Evolutionary conservation across 1,140 invertebrate genomes (phyloP), one percentile per base, ranked within the genome.

Genomic region (Drosophila athabasca): DNA sequence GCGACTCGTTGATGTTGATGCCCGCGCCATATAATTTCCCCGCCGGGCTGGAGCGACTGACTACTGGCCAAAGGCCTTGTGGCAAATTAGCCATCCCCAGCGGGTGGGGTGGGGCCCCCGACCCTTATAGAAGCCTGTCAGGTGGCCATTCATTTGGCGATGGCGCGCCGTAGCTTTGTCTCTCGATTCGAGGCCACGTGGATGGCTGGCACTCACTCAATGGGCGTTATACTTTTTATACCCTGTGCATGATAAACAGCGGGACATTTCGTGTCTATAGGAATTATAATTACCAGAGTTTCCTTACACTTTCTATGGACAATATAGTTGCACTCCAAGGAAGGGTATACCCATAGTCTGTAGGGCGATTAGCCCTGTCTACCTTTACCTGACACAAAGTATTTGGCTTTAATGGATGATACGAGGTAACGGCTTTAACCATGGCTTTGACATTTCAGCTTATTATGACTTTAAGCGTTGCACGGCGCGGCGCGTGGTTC

Each of bases 361-460:
- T 39, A 39, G 9, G 13, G 3, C 11, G 4, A 35, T 9, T 39
- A 39, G 1, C 3, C 35, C 5, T 1, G 13, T 39, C 3, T 13
- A 4, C 35, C 44, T 17, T 9, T 62, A 41, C 66, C 72, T 71
- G 62, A 55, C 45, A 83, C 57, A 65, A 76, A 62, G 64, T 57
- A 67, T 83, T 79, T 76, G 61, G 76, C 65, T 84, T 79, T 76
- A 83, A 83, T 84, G 84, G 68, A 44, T 48, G 35, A 29, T 52
- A 41, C 24, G 29, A 0, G 43, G 19, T 3, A 13, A 44, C n/a
- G 41, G 6, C 68, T 83, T 79, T 55, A 84, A 83, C 62, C 50
- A 46, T 59, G 35, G 52, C 26, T 53, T 71, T 52, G 66, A 62
- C 46, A 13, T 53, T 41, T 41, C 0, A 49, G 29, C 62, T 49